Base-by-base conservation (phyloP, 2,113 vertebrate species). In the Nannospalax galili region DNA sequence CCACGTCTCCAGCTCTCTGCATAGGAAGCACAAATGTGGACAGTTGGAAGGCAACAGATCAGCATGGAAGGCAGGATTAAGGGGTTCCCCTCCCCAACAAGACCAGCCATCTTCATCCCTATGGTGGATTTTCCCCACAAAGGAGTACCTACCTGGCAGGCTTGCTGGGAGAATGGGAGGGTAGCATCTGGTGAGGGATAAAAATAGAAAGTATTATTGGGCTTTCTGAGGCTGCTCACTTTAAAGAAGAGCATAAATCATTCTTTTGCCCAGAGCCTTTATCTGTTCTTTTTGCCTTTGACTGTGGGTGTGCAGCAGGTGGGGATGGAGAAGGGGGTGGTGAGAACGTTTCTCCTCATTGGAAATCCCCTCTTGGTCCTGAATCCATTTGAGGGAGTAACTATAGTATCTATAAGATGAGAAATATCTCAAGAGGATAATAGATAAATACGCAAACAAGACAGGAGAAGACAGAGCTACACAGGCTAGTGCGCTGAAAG, bases 221-320 rank as follows among this genome's bases (percentile, higher is more conserved):
- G 35, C 67, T 94, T 96, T 95, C 64, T 84, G 87, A 93, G 93
- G 78, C 90, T 96, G 95, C 65, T 96, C 70, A 97, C 96, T 97
- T 98, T 90, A 97, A 97, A 97, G 96, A 93, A 74, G 77, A 92
- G 22, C 92, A 97, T 98, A 94, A 98, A 96, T 97, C 96, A 95
- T 85, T 81, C 48, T 85, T 95, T 96, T 73, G 88, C 97, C 94
- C 95, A 93, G 64, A 97, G 94, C 94, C 93, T 81, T 94, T 89
- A 74, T 92, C 75, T 81, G 70, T 73, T 45, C 86, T 96, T 82
- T 84, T 8, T 45, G 45, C 73, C 67, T 93, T 65, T 97, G 77
- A 78, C 93, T 91, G 87, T 77, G 89, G 72, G 82, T 84, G 67
- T 92, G 92, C 15, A 84, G 92, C 93, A 93, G 97, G 89, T 96